A percentile compares a stretch with the other conserved stretches of the same genome.
These are phyloP conservation scores for Eupithecia insigniata DNA, from an alignment of 2,888 invertebrate species.

Conservation along the genomic window DNA sequence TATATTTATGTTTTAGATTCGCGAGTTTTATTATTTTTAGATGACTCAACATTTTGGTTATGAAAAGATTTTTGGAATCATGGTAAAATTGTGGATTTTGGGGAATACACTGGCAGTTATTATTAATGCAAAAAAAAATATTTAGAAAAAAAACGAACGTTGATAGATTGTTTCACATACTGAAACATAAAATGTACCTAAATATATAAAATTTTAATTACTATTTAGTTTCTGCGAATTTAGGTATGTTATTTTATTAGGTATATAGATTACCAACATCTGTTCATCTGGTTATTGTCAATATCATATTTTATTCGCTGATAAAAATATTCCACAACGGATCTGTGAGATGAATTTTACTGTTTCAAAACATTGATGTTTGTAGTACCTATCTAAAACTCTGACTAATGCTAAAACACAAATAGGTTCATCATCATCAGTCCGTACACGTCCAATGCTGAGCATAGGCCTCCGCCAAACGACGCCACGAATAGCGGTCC, in stretches of 20 bases:
- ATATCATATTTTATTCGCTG: conserved; percentile 27
- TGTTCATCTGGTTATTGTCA: conserved; percentile 28
- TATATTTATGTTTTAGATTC: not conserved
- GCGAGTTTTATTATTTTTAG: not conserved
- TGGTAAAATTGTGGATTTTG: not conserved
- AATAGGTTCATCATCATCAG: too few species aligned
- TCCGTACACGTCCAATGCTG: too few species aligned
- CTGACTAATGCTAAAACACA: too few species aligned
- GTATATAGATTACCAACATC: conserved; percentile 15
- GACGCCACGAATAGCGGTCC: too few species aligned
- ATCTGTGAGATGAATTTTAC: not conserved
- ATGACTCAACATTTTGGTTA: not conserved
- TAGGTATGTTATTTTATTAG: not conserved
- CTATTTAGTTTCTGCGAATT: not conserved
- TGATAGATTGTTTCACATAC: too few species aligned
- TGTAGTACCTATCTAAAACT: too few species aligned
- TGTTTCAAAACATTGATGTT: not conserved
- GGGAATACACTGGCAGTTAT: not conserved
- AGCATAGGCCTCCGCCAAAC: too few species aligned
- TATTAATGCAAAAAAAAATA: not conserved
- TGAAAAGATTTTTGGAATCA: not conserved
- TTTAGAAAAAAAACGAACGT: too few species aligned
- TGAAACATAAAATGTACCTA: too few species aligned
- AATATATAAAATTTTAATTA: too few species aligned
- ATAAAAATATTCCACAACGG: conserved; percentile 28